Evolutionary conservation across 53 echinoderm and acorn worm species (phyloP).

Genomic region (Patiria pectinifera): DNA sequence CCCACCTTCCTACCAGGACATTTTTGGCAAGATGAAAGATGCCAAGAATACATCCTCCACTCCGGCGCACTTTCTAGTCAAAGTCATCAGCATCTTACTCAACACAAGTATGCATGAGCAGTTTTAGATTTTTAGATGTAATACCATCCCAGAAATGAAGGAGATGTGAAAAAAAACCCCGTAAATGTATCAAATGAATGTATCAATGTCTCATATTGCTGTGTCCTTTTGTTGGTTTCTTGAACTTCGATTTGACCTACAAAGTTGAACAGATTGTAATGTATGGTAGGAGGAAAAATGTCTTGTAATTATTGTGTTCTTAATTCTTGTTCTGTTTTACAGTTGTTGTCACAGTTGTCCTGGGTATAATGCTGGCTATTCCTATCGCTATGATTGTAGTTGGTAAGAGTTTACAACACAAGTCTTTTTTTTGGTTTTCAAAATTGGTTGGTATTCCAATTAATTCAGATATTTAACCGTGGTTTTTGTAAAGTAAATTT

Average conservation of each 20-base stretch:
- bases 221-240: too few species aligned
- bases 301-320: not conserved
- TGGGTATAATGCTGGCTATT: conserved; percentile 68
- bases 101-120: conserved; percentile 66
- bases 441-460: too few species aligned
- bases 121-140: too few species aligned
- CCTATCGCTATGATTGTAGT: conserved; percentile 79
- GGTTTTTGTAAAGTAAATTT: too few species aligned
- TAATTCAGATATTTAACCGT: too few species aligned
- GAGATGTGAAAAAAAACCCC: too few species aligned
- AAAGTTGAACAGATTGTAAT: not conserved
- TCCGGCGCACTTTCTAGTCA: conserved; percentile 73
- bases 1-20: conserved; percentile 82
- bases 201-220: too few species aligned
- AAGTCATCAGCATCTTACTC: conserved; percentile 70
- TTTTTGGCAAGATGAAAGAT: conserved; percentile 87
- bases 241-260: too few species aligned
- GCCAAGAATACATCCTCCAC: conserved; percentile 77
- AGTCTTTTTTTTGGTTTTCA: not conserved
- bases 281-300: not conserved
- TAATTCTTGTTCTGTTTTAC: not conserved
- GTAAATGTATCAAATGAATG: too few species aligned
- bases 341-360: conserved; percentile 74
- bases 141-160: too few species aligned
- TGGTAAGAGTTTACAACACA: conserved; percentile 53